Evolutionary conservation across 2,113 vertebrate species (phyloP).

Genomic region (Brachypteracias leptosomus): DNA sequence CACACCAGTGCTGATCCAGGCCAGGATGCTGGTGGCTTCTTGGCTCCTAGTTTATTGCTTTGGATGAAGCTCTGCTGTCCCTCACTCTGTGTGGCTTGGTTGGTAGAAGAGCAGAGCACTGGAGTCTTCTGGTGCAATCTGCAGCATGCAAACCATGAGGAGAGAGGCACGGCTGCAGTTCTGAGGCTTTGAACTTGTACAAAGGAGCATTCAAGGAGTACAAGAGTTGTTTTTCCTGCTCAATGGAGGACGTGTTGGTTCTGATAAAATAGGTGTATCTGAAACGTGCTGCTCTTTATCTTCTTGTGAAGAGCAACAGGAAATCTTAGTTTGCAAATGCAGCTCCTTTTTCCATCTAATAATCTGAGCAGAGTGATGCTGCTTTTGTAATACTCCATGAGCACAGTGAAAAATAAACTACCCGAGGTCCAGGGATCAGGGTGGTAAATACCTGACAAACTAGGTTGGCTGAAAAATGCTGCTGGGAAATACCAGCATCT

Average conservation of each 20-base stretch:
- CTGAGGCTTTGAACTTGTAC: neutral
- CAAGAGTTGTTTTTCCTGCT: neutral
- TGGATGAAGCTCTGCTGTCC: too few relatives aligned
- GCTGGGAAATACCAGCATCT: neutral
- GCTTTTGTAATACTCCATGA: accelerated
- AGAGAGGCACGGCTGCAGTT: neutral
- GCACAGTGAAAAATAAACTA: neutral
- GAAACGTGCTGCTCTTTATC: neutral
- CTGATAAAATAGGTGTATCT: neutral
- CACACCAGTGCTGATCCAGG: too few relatives aligned
- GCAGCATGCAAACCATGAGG: accelerated
- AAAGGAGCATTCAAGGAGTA: neutral
- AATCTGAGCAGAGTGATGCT: neutral
- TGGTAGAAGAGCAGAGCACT: neutral
- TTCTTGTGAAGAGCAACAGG: neutral
- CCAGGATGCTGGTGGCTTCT: too few relatives aligned
- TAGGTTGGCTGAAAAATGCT: neutral
- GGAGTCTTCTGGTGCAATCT: neutral
- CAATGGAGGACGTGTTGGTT: accelerated
- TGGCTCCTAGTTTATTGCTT: too few relatives aligned
- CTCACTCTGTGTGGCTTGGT: too few relatives aligned
- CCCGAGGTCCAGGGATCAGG: accelerated
- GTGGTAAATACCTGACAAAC: accelerated
- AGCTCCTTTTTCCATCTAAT: neutral
- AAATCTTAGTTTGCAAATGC: neutral